Evolutionary conservation across 2,888 invertebrate genomes (phyloP), one percentile per base, ranked within the genome.

Genomic region (Xanthorhoe designata): DNA sequence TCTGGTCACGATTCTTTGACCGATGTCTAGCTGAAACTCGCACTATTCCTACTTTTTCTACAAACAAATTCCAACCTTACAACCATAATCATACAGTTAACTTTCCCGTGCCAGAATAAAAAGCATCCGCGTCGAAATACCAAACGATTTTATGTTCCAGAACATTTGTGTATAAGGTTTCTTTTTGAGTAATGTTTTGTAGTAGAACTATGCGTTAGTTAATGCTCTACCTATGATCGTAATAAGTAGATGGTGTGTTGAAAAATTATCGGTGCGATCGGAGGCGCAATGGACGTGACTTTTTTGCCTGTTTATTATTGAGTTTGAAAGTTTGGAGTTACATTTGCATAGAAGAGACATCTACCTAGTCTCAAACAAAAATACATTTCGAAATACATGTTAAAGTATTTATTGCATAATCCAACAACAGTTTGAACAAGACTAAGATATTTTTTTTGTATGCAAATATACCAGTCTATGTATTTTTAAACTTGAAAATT

Each of bases 161-260:
- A 7, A 0, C 0, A 0, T 8, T 0, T 0, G 0, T 0, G 0
- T n/a, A n/a, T 81, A 79, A 38, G 54, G 80, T 78, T 55, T 52
- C 5, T 76, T 80, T 79, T 87, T 10, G 56, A 0, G 47, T 66
- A 67, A 8, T 2, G 70, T 76, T 77, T 77, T 78, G 79, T 81
- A 80, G 83, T 83, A 85, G 84, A 86, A 84, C 86, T 81, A 70
- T 79, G 83, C 86, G 88, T 89, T 89, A 86, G 90, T 90, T 92
- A 90, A 91, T 91, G 89, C 85, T 88, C 86, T 88, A 89, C 85
- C 90, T 92, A 91, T 89, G 92, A 91, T 91, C 88, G 91, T 91
- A 92, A 92, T 93, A 92, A 92, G 93, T 91, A 91, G 92, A 92
- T 87, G 91, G 91, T 91, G 91, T 91, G 93, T 92, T 92, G 92